A percentile compares a stretch with the other conserved stretches of the same genome.
Evolutionary conservation across 2,888 invertebrate species (phyloP).

Genomic region (Macrosoma leucophasiata): DNA sequence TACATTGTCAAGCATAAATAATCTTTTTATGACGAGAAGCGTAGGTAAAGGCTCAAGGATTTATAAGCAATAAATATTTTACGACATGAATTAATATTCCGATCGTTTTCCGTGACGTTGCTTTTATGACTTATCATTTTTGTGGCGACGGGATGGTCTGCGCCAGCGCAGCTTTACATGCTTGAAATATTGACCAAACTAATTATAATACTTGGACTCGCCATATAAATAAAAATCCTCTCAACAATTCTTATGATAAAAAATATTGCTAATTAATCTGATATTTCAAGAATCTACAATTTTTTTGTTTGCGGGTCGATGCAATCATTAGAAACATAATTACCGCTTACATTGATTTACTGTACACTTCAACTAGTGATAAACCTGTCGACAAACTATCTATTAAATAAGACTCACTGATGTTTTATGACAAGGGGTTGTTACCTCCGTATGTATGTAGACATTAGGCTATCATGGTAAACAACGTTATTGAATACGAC

Average conservation of each 20-base stretch:
- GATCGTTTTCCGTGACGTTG: constrained; percentile 74
- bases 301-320: no score
- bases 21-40: constrained; percentile 75
- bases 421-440: no score
- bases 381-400: no score
- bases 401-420: no score
- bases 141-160: constrained; percentile 57
- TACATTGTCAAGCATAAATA: constrained; percentile 74
- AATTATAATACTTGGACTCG: constrained; percentile 60
- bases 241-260: constrained; percentile 59
- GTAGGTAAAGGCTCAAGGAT: constrained; percentile 76
- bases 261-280: no score
- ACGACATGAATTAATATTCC: constrained; percentile 75
- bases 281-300: no score
- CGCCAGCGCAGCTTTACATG: constrained; percentile 45
- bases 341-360: no score
- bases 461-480: no score
- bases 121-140: constrained; percentile 76
- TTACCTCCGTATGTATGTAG: no score
- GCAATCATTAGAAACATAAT: no score
- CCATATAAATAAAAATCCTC: constrained; percentile 55
- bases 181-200: constrained; percentile 60
- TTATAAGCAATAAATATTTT: constrained; percentile 75
- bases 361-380: no score
- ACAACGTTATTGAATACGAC: no score